These are phyloP conservation scores for Trichonephila inaurata DNA, from an alignment of 1,140 invertebrate genomes.

Conservation along the genomic window DNA sequence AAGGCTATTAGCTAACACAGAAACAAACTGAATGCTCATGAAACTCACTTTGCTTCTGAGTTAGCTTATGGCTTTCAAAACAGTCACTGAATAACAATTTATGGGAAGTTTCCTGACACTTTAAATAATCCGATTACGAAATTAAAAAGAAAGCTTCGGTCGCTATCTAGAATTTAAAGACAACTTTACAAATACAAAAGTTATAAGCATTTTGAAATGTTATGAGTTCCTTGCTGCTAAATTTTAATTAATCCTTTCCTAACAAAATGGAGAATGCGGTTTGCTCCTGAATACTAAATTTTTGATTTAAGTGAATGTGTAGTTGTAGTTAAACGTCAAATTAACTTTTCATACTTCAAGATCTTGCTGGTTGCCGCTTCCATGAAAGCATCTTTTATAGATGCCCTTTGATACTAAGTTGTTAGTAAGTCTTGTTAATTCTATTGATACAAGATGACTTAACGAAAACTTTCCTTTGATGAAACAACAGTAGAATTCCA, in stretches of 20 bases:
- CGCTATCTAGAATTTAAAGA: neutral
- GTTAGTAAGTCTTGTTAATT: conserved; percentile 9
- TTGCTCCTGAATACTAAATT: neutral
- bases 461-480: conserved; percentile 36
- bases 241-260: conserved; percentile 36
- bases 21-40: too few species aligned
- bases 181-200: neutral
- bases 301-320: conserved; percentile 9
- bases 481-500: neutral
- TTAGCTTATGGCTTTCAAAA: too few species aligned
- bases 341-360: neutral
- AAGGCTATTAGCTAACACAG: too few species aligned
- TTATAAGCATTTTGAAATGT: conserved; percentile 18
- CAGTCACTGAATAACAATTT: neutral
- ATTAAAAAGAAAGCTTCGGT: conserved; percentile 12
- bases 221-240: neutral
- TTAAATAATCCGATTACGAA: conserved; percentile 37
- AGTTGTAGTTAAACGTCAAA: neutral
- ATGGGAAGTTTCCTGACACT: neutral
- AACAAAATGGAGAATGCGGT: neutral
- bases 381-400: neutral
- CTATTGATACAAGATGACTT: neutral
- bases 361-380: neutral
- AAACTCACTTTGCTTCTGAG: too few species aligned
- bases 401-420: neutral